Evolutionary conservation across 2,797 vertebrate genomes (phyloP).

Genomic region (Lepilemur ruficaudatus): DNA sequence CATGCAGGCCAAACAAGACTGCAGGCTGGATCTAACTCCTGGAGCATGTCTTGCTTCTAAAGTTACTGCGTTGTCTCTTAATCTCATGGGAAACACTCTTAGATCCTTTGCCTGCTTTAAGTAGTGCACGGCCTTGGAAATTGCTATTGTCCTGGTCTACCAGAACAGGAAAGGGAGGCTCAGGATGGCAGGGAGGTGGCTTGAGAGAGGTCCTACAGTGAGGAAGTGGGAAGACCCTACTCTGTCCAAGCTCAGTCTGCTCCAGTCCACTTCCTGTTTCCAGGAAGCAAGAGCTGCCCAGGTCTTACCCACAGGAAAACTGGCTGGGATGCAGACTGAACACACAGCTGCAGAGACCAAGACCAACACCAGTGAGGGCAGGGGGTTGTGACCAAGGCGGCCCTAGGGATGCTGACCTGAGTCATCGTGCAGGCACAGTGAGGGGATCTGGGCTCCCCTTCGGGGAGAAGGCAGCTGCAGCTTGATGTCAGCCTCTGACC

Average conservation of each 20-base stretch:
- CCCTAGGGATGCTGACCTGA: neutral
- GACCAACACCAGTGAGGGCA: neutral
- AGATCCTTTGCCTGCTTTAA: neutral
- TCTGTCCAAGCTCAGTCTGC: neutral
- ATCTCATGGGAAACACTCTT: neutral
- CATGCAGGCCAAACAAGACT: neutral
- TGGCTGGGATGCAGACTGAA: neutral
- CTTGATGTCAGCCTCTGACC: neutral
- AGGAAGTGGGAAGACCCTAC: neutral
- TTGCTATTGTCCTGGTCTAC: neutral
- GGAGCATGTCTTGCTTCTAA: accelerated
- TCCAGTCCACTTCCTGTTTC: neutral
- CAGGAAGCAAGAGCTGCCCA: neutral
- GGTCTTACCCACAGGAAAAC: neutral
- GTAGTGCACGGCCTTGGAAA: accelerated
- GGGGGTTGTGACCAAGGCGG: neutral
- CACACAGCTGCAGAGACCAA: neutral
- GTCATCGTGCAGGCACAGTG: neutral
- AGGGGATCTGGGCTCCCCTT: neutral
- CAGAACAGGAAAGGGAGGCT: neutral
- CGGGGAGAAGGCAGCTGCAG: neutral
- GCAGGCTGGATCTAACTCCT: neutral
- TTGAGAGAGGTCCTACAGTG: neutral
- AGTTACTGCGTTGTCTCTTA: neutral
- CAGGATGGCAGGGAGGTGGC: neutral